Evolutionary conservation across 2,113 vertebrate species (phyloP).

Genomic region (Chamaea fasciata): DNA sequence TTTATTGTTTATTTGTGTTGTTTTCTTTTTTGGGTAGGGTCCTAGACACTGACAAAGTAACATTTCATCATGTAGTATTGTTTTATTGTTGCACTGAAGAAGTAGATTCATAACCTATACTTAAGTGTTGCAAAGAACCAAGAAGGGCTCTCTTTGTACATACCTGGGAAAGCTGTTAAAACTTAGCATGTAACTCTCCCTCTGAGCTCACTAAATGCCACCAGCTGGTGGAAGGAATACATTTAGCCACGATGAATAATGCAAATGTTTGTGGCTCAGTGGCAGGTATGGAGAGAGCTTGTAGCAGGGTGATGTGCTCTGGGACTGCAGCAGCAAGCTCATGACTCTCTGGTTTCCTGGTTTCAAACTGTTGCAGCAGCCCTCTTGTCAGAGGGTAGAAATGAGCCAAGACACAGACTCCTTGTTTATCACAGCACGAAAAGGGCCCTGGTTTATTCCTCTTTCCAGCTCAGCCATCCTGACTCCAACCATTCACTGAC

Average conservation of each 20-base stretch:
- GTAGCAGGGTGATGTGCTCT: not conserved
- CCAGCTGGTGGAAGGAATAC: not conserved
- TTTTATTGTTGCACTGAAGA: not conserved
- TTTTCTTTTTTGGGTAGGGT: not conserved
- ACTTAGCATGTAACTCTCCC: not conserved
- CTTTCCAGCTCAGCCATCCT: not conserved
- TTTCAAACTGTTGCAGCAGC: not conserved
- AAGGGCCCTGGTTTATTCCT: not conserved
- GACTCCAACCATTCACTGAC: not conserved
- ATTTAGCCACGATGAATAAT: not conserved
- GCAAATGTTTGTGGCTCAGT: not conserved
- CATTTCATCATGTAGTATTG: not conserved
- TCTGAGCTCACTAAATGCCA: not conserved
- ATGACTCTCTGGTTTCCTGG: not conserved
- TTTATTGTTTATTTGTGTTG: not conserved
- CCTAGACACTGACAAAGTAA: not conserved
- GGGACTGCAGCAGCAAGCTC: not conserved
- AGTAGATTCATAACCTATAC: not conserved
- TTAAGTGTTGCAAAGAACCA: not conserved
- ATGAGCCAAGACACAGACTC: not conserved
- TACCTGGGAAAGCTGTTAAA: not conserved
- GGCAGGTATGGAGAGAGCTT: not conserved
- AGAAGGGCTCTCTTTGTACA: not conserved
- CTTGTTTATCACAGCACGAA: not conserved
- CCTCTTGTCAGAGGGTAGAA: not conserved